Base-by-base conservation (phyloP, 2,888 invertebrate genomes). In the Panopea generosa region DNA sequence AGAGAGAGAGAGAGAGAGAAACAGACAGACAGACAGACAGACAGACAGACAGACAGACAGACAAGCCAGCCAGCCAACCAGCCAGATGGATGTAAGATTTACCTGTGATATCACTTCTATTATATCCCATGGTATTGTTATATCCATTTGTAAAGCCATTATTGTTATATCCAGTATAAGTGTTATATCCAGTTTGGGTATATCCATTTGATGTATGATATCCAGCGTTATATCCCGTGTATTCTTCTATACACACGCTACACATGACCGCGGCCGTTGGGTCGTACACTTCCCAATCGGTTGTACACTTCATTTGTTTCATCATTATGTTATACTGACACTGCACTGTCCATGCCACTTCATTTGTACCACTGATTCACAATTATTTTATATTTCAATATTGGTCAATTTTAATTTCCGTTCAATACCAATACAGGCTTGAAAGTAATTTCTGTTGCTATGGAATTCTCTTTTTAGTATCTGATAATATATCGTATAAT, bases 241-340 rank as follows among this genome's bases (percentile, higher is more conserved):
- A 86, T 68, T 87, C 87, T 81, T 87, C 87, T 29, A 87, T 86
- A 69, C 87, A 88, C 76, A 88, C 79, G 59, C 69, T 85, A 77
- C 84, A 87, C 84, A 86, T 82, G 52, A 85, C 83, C 6, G 67
- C 63, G 2, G 74, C 50, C 18, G 67, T 20, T 14, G 75, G 76
- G 38, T 83, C 82, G 50, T 77, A 77, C 24, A 52, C 68, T 22
- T 81, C 81, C 68, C 71, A 77, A 57, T 84, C 83, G 55, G 73
- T 50, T 6, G 82, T 77, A 62, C 84, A 86, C 84, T 86, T 86
- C 84, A 86, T 84, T 61, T 73, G 77, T 63, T 62, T 67, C 24
- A 65, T 55, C 65, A 65, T 65, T 56, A 45, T 55, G 56, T 65
- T 29, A 45, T 29, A 16, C 22, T 33, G 2, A 18, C 53, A 11